phyloP scores from a whole-genome alignment of 2,113 vertebrate genomes.

The Chrysemys picta region DNA sequence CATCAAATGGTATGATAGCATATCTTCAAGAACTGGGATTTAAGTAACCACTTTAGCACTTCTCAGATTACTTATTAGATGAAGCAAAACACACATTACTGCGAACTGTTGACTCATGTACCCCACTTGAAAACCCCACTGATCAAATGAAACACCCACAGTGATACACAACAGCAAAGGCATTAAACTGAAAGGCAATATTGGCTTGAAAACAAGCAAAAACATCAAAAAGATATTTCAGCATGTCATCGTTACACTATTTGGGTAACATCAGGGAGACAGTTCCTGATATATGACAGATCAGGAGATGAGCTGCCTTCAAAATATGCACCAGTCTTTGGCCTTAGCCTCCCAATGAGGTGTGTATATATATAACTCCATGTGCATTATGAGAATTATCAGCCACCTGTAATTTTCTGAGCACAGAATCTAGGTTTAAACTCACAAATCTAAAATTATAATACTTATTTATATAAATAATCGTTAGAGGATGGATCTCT shows the following conservation, averaged over 20 bases:
- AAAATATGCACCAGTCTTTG: not conserved
- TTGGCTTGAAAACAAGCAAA: not conserved
- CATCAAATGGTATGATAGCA: accelerated
- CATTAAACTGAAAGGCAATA: not conserved
- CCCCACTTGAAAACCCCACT: not conserved
- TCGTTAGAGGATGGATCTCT: not conserved
- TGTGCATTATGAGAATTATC: not conserved
- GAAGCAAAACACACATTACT: not conserved
- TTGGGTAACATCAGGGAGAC: not conserved
- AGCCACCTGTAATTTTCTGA: not conserved
- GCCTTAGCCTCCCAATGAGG: not conserved
- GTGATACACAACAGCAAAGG: not conserved
- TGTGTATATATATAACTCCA: not conserved
- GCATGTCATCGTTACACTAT: not conserved
- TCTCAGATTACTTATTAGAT: not conserved
- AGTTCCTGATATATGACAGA: not conserved
- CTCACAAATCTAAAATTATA: not conserved
- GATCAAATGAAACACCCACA: not conserved
- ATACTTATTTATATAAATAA: no score
- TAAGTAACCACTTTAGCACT: not conserved
- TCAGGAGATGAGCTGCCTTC: not conserved
- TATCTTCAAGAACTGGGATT: accelerated
- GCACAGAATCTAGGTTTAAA: not conserved
- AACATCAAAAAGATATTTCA: accelerated
- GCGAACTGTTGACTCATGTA: not conserved